phyloP scores from a whole-genome alignment of 2,888 invertebrate genomes.

The Amiota communis region DNA sequence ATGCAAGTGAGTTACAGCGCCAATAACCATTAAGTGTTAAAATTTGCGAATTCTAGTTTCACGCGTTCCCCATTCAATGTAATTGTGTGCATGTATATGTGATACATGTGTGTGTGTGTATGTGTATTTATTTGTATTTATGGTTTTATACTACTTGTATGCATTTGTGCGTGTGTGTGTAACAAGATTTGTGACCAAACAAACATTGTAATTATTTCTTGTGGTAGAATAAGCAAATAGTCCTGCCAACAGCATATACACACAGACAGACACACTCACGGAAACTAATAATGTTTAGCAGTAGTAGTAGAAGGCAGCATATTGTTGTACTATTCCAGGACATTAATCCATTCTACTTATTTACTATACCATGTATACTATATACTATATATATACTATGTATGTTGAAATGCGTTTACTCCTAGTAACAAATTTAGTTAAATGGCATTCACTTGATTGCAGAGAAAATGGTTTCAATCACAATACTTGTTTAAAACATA shows the following conservation, averaged over 20 bases:
- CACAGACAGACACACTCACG: no score
- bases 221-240: conserved; percentile 40
- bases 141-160: conserved; percentile 20
- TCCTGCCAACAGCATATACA: conserved; percentile 31
- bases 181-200: conserved; percentile 52
- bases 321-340: no score
- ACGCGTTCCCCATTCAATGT: background rate
- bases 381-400: no score
- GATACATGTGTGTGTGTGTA: conserved; percentile 14
- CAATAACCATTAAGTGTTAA: conserved; percentile 64
- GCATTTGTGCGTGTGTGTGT: conserved; percentile 36
- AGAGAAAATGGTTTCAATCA: background rate
- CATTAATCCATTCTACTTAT: no score
- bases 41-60: conserved; percentile 51
- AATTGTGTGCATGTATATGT: conserved; percentile 19
- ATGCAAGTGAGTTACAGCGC: conserved; percentile 44
- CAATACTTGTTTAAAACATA: conserved; percentile 1
- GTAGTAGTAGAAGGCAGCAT: no score
- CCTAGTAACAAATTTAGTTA: no score
- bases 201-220: conserved; percentile 59
- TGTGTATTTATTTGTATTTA: conserved; percentile 48
- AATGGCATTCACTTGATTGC: background rate
- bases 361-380: no score
- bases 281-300: no score
- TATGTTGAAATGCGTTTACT: no score